Evolutionary conservation across 1,140 invertebrate genomes (phyloP), one percentile per base, ranked within the genome.

Genomic region (Radopholus similis): DNA sequence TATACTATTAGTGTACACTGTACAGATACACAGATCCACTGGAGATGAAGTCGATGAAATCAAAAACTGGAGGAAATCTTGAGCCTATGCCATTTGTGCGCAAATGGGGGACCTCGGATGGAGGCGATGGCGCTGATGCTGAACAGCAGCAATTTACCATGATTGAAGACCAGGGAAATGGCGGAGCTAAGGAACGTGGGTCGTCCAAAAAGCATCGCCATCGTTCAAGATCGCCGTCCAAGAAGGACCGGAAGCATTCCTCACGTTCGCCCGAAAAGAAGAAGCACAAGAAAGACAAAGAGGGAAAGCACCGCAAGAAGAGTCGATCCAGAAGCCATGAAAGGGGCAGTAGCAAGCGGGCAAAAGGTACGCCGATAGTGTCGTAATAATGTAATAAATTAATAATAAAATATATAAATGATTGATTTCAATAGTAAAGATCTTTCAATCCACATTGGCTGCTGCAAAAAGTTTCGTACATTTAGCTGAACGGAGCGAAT

Each of bases 1-100:
- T n/a, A n/a, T n/a, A n/a, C n/a, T n/a, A n/a, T n/a, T n/a, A n/a
- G n/a, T n/a, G n/a, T n/a, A n/a, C n/a, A n/a, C n/a, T n/a, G n/a
- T n/a, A n/a, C n/a, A n/a, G n/a, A n/a, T n/a, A n/a, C n/a, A n/a
- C n/a, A n/a, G n/a, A n/a, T n/a, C n/a, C n/a, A n/a, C n/a, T n/a
- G n/a, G n/a, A n/a, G n/a, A n/a, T n/a, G n/a, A n/a, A n/a, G n/a
- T n/a, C n/a, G n/a, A 51, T 51, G 47, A 51, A 51, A 26, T 51
- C 47, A 23, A 58, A 49, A 49, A 69, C 77, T 32, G 77, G 77
- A n/a, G 77, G 75, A 11, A 80, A 80, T 54, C 71, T 62, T 11
- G 77, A 80, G 58, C 77, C 77, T 4, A 78, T 80, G 78, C 73
- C 78, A 35, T 80, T 80, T 56, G 57, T 81, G 2, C 70, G 77